Percentiles rank a stretch among this genome's conserved stretches.
Conservation (phyloP, 64 coral and sea anemone species). For the Actinia equina region DNA sequence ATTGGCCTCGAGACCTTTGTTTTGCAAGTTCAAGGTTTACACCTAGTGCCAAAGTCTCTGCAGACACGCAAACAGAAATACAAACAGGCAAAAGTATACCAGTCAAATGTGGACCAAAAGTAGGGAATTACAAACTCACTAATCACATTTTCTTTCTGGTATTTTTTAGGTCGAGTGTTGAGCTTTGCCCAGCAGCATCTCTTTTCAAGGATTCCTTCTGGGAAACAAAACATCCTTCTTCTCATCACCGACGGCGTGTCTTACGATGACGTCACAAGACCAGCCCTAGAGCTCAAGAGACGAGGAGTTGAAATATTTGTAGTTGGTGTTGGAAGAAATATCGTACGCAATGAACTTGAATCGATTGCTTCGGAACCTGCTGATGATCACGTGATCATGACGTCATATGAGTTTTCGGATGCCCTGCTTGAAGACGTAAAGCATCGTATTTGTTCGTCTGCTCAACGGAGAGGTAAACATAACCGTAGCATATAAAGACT, state of each 20-base stretch:
- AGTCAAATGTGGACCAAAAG: no score
- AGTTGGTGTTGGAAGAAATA: conserved; percentile 32
- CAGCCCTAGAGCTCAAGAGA: conserved; percentile 42
- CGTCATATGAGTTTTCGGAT: conserved; percentile 27
- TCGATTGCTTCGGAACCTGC: conserved; percentile 44
- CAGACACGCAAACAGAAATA: no score
- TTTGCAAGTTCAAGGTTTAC: no score
- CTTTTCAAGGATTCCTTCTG: conserved; percentile 25
- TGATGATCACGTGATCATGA: conserved; percentile 45
- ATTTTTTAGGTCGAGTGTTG: conserved; percentile 34
- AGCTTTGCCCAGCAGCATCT: conserved; percentile 41
- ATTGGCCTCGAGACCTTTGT: no score
- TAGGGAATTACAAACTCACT: no score
- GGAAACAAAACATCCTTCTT: conserved; percentile 48
- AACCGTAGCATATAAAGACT: neutral
- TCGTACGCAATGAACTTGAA: conserved; percentile 42
- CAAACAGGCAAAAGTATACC: no score
- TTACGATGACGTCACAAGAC: conserved; percentile 46
- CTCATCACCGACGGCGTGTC: conserved; percentile 49
- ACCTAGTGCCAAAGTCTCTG: no score
- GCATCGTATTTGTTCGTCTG: conserved; percentile 34
- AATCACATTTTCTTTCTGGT: neutral
- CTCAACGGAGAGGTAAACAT: conserved; percentile 27
- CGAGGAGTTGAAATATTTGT: conserved; percentile 52
- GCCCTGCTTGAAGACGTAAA: conserved; percentile 25